Evolutionary conservation across 2,888 invertebrate species (phyloP), one percentile per base, ranked within the genome.

Genomic region (Auanema sp.): DNA sequence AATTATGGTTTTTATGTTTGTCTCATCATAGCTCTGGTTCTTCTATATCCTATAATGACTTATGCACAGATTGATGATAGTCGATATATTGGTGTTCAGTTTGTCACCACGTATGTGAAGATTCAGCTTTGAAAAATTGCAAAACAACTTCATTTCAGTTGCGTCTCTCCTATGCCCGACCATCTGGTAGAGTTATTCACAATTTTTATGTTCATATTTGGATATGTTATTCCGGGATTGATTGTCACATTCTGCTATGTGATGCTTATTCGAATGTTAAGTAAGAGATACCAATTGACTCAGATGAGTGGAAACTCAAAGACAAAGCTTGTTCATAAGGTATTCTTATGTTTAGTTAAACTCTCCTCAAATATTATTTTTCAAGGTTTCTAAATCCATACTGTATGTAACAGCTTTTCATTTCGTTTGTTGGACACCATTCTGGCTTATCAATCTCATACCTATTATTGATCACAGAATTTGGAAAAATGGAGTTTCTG

Each of bases 341-440:
- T 69, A 25, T 25, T 49, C 41, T 33, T 1, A 3, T 16, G 49
- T 14, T 55, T 55, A 18, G n/a, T 44, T 18, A 55, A 11, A 5
- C 11, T 42, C 47, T 12, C 14, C 21, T 41, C 14, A 42, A 33
- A 3, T 8, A 33, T 33, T 33, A 33, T 8, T n/a, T 4, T n/a
- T 64, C 12, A 58, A 69, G 69, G 69, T 69, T 11, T 61, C 66
- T 12, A 66, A 66, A 42, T 64, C 64, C 11, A 69, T 69, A 23
- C 44, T 69, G 12, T 66, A 64, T 58, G 66, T 69, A 51, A 69
- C 69, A 0, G 60, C 61, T 18, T 69, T 69, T 33, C 69, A 69
- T 57, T 69, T 69, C 16, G 64, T 59, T 16, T 66, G 69, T 43
- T 69, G 66, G 66, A 69, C 66, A 18, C 69, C 69, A 4, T 69